Base-by-base conservation (phyloP, 2,888 invertebrate genomes). In the Catocala fraxini region DNA sequence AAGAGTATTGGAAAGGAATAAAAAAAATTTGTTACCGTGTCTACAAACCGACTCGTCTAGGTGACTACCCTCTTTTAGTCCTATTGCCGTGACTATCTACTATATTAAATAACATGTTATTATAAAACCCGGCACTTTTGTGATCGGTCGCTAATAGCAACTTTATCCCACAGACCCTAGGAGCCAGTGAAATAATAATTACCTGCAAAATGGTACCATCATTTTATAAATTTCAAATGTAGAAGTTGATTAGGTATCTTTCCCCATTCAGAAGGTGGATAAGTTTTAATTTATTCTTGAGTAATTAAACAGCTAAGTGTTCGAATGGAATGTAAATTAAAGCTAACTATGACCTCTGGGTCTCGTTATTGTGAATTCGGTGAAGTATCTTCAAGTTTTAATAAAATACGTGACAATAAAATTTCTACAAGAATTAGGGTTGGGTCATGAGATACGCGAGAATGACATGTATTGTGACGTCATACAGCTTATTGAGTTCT, bases 321-420 rank as follows among this genome's bases (percentile, higher is more conserved):
- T 48, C 42, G 51, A 34, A 6, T 13, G 33, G 48, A 65, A 63
- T 61, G 6, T 59, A 45, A 67, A 63, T 59, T 51, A 51, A 65
- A 57, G 34, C 53, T 51, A 62, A 70, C 43, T 66, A 39, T 45
- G 48, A 62, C 43, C 53, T 61, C 53, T 45, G 35, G n/a, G 35
- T 33, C 4, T 43, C 25, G 46, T 62, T 51, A 54, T 64, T 45
- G 55, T 55, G 34, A 51, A 33, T 46, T 55, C 39, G 10, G 60
- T 56, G 51, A 33, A 39, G 63, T 63, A 63, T 69, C 61, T 52
- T 63, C 42, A 71, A 71, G 66, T 74, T 81, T 79, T 74, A 73
- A 75, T 75, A 79, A 82, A 79, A 77, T 80, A 81, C 84, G 83
- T 81, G 83, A 79, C 80, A 63, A 53, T 63, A 70, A 69, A 74